These are phyloP conservation scores for Microdon myrmicae DNA, from an alignment of 2,888 invertebrate species.

Conservation along the genomic window DNA sequence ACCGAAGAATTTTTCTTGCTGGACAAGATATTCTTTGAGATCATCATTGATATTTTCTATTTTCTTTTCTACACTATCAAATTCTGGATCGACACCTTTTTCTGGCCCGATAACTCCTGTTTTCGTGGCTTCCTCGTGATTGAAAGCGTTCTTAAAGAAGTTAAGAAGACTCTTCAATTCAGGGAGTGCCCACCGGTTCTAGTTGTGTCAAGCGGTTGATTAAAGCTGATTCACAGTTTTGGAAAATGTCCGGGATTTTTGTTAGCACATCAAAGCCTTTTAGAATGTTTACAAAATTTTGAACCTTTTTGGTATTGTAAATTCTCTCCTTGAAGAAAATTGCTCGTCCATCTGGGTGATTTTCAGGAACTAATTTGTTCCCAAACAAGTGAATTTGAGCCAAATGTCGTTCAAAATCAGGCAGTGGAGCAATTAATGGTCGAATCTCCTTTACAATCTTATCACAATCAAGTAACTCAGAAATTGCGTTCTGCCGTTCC, in stretches of 20 bases:
- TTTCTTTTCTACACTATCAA: constrained; percentile 76
- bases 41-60: constrained; percentile 77
- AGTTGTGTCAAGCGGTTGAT: constrained; percentile 70
- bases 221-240: constrained; percentile 67
- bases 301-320: constrained; percentile 91
- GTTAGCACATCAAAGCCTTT: constrained; percentile 81
- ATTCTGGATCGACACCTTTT: constrained; percentile 84
- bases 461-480: constrained; percentile 75
- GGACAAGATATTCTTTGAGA: constrained; percentile 78
- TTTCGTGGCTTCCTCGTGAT: constrained; percentile 85
- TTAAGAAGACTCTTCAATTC: constrained; percentile 77
- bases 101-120: constrained; percentile 91
- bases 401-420: constrained; percentile 92
- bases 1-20: constrained; percentile 80
- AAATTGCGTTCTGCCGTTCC: constrained; percentile 85
- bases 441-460: constrained; percentile 75
- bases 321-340: constrained; percentile 90
- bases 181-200: no score
- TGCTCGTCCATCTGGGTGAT: constrained; percentile 94
- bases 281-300: constrained; percentile 83
- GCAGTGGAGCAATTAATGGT: constrained; percentile 78
- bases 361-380: constrained; percentile 76
- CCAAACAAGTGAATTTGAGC: constrained; percentile 93
- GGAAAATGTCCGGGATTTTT: constrained; percentile 74
- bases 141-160: constrained; percentile 80